These are phyloP conservation scores for Mechanitis messenoides DNA, from an alignment of 2,888 invertebrate species.

Conservation along the genomic window DNA sequence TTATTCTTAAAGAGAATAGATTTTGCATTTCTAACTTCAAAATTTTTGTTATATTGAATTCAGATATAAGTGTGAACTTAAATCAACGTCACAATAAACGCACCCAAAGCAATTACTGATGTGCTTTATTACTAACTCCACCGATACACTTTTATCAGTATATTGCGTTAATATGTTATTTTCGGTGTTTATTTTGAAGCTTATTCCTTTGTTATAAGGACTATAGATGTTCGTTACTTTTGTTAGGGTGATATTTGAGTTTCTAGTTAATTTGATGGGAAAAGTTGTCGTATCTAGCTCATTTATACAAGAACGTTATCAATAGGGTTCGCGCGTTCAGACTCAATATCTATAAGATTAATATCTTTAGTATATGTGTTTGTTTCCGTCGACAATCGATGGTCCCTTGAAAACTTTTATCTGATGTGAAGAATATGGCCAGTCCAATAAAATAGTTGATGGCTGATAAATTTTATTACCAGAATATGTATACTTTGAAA, in stretches of 20 bases:
- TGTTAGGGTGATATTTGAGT: constrained; percentile 36
- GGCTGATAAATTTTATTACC: constrained; percentile 19
- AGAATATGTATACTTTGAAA: not conserved
- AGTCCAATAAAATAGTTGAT: constrained; percentile 22
- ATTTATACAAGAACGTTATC: constrained; percentile 61
- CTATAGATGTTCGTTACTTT: constrained; percentile 17
- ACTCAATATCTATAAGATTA: constrained; percentile 46
- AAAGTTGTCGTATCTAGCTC: constrained; percentile 66
- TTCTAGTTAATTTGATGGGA: constrained; percentile 71
- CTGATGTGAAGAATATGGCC: constrained; percentile 32
- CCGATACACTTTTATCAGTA: constrained; percentile 54
- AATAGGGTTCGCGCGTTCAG: constrained; percentile 50
- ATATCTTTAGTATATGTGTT: constrained; percentile 44
- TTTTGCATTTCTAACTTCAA: constrained; percentile 26
- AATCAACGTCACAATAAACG: constrained; percentile 28
- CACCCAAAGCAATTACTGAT: constrained; percentile 68
- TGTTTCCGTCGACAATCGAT: constrained; percentile 35
- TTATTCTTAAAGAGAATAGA: too few relatives aligned
- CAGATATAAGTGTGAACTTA: constrained; percentile 19
- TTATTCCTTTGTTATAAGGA: constrained; percentile 29
- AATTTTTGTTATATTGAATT: constrained; percentile 16
- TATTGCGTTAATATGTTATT: constrained; percentile 38
- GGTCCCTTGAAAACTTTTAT: constrained; percentile 35
- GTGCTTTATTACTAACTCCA: constrained; percentile 66
- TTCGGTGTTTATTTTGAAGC: constrained; percentile 32